These are phyloP conservation scores for Parasteatoda tepidariorum DNA, from an alignment of 1,140 invertebrate species.

Conservation along the genomic window DNA sequence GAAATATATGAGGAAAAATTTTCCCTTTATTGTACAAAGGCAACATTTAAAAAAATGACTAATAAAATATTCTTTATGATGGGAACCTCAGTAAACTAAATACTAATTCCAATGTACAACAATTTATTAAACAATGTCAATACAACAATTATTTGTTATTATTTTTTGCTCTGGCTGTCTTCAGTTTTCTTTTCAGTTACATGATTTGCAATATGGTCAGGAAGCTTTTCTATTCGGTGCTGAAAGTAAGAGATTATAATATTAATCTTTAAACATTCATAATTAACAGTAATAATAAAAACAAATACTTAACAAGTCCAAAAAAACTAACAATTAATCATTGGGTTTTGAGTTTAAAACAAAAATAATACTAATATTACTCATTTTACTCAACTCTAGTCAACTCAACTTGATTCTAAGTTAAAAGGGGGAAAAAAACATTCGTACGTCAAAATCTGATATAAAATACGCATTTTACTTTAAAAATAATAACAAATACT, in stretches of 20 bases:
- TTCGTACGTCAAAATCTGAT: too few species aligned
- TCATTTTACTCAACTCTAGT: too few species aligned
- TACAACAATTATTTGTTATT: background rate
- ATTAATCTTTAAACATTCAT: too few species aligned
- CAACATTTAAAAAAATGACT: background rate
- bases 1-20: background rate
- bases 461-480: too few species aligned
- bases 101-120: background rate
- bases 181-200: slow-evolving; percentile 29
- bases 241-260: slow-evolving; percentile 27
- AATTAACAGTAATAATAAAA: too few species aligned
- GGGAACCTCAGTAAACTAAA: background rate
- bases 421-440: too few species aligned
- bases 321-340: too few species aligned
- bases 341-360: too few species aligned
- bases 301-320: too few species aligned
- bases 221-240: slow-evolving; percentile 35
- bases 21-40: background rate
- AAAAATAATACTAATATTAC: too few species aligned
- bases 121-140: background rate
- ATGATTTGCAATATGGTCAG: slow-evolving; percentile 45
- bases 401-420: too few species aligned
- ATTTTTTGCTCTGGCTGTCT: background rate
- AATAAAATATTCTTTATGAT: background rate
- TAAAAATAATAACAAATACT: too few species aligned